phyloP scores from a whole-genome alignment of 1,140 invertebrate species.

The Chrysomallon squamiferum region DNA sequence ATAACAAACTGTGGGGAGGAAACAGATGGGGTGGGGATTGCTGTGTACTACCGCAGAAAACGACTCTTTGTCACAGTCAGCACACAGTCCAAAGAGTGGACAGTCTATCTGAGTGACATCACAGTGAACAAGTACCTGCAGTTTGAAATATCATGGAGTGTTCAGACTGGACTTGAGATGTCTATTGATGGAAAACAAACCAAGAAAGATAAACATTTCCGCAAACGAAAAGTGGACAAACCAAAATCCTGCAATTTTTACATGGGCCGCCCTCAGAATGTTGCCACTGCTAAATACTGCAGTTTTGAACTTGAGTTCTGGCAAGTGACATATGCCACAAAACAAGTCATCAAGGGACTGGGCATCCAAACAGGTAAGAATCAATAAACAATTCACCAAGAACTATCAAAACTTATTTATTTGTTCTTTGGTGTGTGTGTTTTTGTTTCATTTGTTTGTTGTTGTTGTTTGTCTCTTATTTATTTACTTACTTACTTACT shows the following conservation, averaged over 20 bases:
- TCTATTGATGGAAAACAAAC: slow-evolving; percentile 22
- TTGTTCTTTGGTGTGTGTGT: no score
- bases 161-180: slow-evolving; percentile 29
- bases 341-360: slow-evolving; percentile 15
- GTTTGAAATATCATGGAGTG: slow-evolving; percentile 36
- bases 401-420: no score
- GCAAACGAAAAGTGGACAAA: slow-evolving; percentile 2
- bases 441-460: no score
- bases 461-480: no score
- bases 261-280: slow-evolving; percentile 14
- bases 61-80: slow-evolving; percentile 31
- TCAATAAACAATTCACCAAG: no score
- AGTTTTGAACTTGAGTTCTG: slow-evolving; percentile 23
- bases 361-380: slow-evolving; percentile 21
- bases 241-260: slow-evolving; percentile 7
- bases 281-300: slow-evolving; percentile 3
- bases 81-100: slow-evolving; percentile 29
- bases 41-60: slow-evolving; percentile 28
- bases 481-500: no score
- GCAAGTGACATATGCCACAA: slow-evolving; percentile 13
- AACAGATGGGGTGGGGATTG: slow-evolving; percentile 18
- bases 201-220: slow-evolving; percentile 7
- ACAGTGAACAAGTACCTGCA: slow-evolving; percentile 12
- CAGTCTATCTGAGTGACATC: slow-evolving; percentile 13
- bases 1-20: slow-evolving; percentile 33